Evolutionary conservation across 2,888 invertebrate species (phyloP), one percentile per base, ranked within the genome.

Genomic region (Entomobrya proxima): DNA sequence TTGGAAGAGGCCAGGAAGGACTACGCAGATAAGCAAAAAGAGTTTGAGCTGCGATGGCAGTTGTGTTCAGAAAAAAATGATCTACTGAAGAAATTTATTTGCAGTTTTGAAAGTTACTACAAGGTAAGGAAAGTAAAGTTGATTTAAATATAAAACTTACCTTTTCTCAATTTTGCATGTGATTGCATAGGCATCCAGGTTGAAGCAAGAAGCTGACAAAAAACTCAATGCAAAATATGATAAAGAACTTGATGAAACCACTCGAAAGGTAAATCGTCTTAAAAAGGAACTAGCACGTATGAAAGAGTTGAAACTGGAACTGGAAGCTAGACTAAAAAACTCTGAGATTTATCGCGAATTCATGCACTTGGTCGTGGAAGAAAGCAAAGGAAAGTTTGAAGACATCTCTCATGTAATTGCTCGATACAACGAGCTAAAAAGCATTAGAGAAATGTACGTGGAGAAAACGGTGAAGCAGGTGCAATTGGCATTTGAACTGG

Each of bases 31-130:
- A 82, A 82, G 61, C 74, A 82, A 27, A 75, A 82, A 21, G 74
- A 82, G n/a, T 82, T 82, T 24, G 47, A 58, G 15, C 61, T 82
- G 2, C 82, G 82, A 21, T 82, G 82, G 82, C n/a, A 64, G 11
- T 32, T 74, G 9, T 75, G 74, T 27, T 61, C 74, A 4, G 82
- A 82, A 37, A 82, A 67, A 50, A 75, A 75, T 61, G 82, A 82
- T 7, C 21, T 74, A 6, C n/a, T 74, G 0, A 24, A 61, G 18
- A 61, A 58, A n/a, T 58, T 75, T 21, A 21, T 61, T 4, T 24
- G 21, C n/a, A 61, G 50, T n/a, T 82, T 82, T 35, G 74, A 82
- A 1, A 47, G 13, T 11, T 82, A 82, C 15, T 82, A 74, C 37
- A 30, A 9, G 13, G 80, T 80, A 78, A 11, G 24, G 1, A 32